Evolutionary conservation across 2,888 invertebrate genomes (phyloP), one percentile per base, ranked within the genome.

Genomic region (Campoplex capitator): DNA sequence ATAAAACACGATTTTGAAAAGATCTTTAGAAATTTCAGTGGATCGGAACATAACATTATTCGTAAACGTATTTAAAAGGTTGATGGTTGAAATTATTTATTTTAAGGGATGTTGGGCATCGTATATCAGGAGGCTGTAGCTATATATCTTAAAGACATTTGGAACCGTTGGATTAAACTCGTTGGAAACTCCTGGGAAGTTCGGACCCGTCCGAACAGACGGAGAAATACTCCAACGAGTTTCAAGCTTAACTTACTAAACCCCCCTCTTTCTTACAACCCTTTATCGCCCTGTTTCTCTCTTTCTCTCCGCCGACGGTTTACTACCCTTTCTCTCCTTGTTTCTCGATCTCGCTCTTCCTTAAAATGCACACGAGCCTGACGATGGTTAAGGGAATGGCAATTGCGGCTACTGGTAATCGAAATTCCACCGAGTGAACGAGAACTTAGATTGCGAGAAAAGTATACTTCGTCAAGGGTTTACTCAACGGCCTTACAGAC

Each of bases 401-500:
- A 78, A 73, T 84, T 78, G 78, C 77, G 78, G 65, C 65, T 48
- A 74, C 81, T 80, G 74, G 73, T 73, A 84, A 86, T 86, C 87
- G 84, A 84, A 84, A 87, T 84, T 87, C 74, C 48, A 81, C 42
- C 73, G 73, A 84, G 84, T 81, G 86, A 73, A 80, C 86, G 81
- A 56, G 68, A 84, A 84, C 84, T 84, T 78, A 68, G 78, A 87
- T 86, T 75, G 85, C 51, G 58, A 58, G 70, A 71, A 79, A 79
- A 62, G 58, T 71, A 23, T 58, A 65, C 42, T 28, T 45, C 79
- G 58, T 23, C 32, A 42, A 48, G 79, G 32, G 70, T 56, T 54
- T 71, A 28, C n/a, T 54, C 38, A 4, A 32, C 16, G 45, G 23
- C 48, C 35, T 18, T 38, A 23, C n/a, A 73, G 74, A 38, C 35